Percentiles rank a stretch among this genome's conserved stretches.
Conservation (phyloP, 1,140 invertebrate species). For the Apolygus lucorum region DNA sequence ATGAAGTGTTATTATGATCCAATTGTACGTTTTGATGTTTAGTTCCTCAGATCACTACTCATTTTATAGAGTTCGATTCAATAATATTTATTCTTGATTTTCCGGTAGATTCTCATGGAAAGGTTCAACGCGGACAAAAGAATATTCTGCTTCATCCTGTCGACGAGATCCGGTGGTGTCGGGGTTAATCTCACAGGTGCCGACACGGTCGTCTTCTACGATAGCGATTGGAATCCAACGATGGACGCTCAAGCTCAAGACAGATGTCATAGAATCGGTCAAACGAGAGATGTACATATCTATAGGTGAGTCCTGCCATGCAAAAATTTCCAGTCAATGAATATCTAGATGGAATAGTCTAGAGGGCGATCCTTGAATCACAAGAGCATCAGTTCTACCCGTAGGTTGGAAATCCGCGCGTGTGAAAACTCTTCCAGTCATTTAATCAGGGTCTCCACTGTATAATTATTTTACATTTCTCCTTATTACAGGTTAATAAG, state of each 20-base stretch:
- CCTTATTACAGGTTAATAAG: constrained; percentile 66
- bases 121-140: constrained; percentile 90
- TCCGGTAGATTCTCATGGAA: constrained; percentile 88
- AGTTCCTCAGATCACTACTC: too few relatives aligned
- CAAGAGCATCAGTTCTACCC: too few relatives aligned
- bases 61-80: too few relatives aligned
- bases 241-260: constrained; percentile 99
- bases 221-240: constrained; percentile 99
- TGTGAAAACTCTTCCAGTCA: too few relatives aligned
- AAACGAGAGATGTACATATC: constrained; percentile 98
- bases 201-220: constrained; percentile 99
- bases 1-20: too few relatives aligned
- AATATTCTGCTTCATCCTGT: constrained; percentile 97
- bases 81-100: constrained; percentile 29
- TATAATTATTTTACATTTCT: too few relatives aligned
- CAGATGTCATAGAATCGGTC: constrained; percentile 96
- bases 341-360: too few relatives aligned
- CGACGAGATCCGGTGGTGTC: constrained; percentile 94
- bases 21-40: too few relatives aligned
- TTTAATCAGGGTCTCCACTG: too few relatives aligned
- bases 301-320: constrained; percentile 73
- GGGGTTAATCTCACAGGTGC: constrained; percentile 98
- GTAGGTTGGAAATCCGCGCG: too few relatives aligned
- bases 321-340: too few relatives aligned
- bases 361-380: too few relatives aligned